Percentiles rank a stretch among this genome's conserved stretches.
phyloP scores from a whole-genome alignment of 2,888 invertebrate species.

The Oligia fasciuncula region DNA sequence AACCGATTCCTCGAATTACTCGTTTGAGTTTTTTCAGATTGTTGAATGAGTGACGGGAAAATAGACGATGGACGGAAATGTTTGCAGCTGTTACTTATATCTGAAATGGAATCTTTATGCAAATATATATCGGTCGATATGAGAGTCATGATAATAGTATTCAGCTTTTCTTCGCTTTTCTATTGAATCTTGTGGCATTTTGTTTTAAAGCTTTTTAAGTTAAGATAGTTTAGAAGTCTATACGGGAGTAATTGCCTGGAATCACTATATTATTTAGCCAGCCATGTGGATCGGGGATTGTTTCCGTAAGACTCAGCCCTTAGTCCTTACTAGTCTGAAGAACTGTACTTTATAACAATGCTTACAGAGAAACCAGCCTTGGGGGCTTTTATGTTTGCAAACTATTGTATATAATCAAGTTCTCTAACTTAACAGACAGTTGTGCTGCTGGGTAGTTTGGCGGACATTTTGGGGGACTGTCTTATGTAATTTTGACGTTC shows the following conservation, averaged over 20 bases:
- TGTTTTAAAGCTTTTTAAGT: neutral
- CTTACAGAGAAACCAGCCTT: neutral
- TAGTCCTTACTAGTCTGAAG: neutral
- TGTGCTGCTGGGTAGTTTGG: no score
- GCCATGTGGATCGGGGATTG: neutral
- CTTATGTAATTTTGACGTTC: no score
- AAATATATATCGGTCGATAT: slow-evolving; percentile 22
- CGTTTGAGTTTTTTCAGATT: slow-evolving; percentile 25
- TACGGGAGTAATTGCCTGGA: neutral
- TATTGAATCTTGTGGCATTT: no score
- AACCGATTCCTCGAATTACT: slow-evolving; percentile 44
- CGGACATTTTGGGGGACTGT: no score
- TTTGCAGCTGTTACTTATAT: slow-evolving; percentile 21
- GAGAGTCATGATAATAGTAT: slow-evolving; percentile 1
- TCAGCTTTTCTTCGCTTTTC: neutral
- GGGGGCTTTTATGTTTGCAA: neutral
- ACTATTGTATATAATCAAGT: no score
- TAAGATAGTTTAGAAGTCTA: neutral
- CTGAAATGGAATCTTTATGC: slow-evolving; percentile 24
- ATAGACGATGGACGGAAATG: slow-evolving; percentile 30
- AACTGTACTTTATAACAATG: neutral
- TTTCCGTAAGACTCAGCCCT: neutral
- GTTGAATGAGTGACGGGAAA: slow-evolving; percentile 28
- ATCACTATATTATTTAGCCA: neutral
- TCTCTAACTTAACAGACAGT: no score